Conservation (phyloP, 2,888 invertebrate genomes). For the Diadegma fenestrale region DNA sequence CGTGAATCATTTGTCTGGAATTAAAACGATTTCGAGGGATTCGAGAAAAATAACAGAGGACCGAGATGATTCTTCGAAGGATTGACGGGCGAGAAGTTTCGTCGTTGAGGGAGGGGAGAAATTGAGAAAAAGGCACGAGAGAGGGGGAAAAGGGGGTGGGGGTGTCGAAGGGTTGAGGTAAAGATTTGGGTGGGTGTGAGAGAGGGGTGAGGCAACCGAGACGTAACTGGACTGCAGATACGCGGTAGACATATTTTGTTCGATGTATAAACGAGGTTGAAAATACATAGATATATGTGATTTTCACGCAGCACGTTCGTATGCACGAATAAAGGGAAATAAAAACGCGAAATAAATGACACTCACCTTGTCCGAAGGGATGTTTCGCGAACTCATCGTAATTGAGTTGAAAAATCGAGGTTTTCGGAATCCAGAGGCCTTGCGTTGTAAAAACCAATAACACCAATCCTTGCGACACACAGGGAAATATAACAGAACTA, state of each 20-base stretch:
- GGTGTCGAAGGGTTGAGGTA: constrained; percentile 32
- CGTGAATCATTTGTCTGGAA: constrained; percentile 39
- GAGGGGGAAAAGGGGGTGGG: constrained; percentile 1
- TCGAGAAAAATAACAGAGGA: not conserved
- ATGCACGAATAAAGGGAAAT: not conserved
- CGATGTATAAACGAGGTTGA: constrained; percentile 12
- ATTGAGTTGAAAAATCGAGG: constrained; percentile 55
- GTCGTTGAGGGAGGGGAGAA: not conserved
- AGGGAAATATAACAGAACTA: constrained; percentile 59
- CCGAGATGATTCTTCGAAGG: constrained; percentile 8
- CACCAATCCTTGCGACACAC: constrained; percentile 75
- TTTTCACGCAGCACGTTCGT: not conserved
- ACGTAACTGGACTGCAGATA: constrained; percentile 68
- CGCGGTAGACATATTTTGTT: constrained; percentile 75
- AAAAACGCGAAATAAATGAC: constrained; percentile 56
- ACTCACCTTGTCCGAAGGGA: constrained; percentile 93
- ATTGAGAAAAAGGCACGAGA: not conserved
- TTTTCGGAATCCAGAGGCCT: constrained; percentile 79
- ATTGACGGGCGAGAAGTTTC: constrained; percentile 26
- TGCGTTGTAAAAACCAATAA: constrained; percentile 73
- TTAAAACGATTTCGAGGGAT: constrained; percentile 24
- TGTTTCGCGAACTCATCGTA: constrained; percentile 92
- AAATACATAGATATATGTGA: not conserved
- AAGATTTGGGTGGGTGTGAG: constrained; percentile 59
- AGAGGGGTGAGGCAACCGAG: constrained; percentile 66